Evolutionary conservation across 2,797 vertebrate genomes (phyloP).

Genomic region (Urosaurus nigricauda): DNA sequence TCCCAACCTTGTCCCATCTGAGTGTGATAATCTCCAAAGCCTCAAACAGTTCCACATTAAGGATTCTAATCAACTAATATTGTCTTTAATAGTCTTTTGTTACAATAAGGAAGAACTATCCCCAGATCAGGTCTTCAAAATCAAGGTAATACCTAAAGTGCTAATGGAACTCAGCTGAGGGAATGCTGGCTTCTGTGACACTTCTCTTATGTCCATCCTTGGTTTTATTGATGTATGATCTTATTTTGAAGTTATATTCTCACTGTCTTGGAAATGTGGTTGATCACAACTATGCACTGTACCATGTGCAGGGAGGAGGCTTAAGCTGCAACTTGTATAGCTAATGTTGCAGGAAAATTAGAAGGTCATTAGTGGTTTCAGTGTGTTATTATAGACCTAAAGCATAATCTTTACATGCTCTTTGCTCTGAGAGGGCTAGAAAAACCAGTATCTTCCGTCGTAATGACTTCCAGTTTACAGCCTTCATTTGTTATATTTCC

Average conservation of each 20-base stretch:
- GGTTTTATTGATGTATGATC: not conserved
- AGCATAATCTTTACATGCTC: conserved; percentile 77
- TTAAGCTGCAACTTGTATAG: conserved; percentile 43
- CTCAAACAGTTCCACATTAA: not conserved
- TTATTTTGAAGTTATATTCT: conserved; percentile 2
- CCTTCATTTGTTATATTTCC: conserved; percentile 89
- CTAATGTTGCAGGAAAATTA: conserved; percentile 62
- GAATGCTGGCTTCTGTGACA: conserved; percentile 21
- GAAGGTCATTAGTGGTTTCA: conserved; percentile 70
- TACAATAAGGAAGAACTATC: conserved; percentile 8
- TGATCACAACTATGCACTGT: conserved; percentile 37
- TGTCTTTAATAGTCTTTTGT: conserved; percentile 53
- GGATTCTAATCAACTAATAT: conserved; percentile 50
- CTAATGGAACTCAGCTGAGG: conserved; percentile 36
- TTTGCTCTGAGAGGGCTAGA: conserved; percentile 80
- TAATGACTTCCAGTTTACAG: conserved; percentile 89
- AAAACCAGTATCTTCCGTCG: conserved; percentile 82
- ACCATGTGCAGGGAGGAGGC: not conserved
- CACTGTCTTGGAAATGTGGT: conserved; percentile 30
- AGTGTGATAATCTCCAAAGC: not conserved
- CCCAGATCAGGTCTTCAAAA: conserved; percentile 36
- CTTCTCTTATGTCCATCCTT: conserved; percentile 12
- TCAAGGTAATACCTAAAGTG: conserved; percentile 35
- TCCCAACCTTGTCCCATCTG: too few relatives aligned
- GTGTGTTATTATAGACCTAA: conserved; percentile 66